Evolutionary conservation across 2,888 invertebrate species (phyloP), one percentile per base, ranked within the genome.

Genomic region (Standfussiana lucernea): DNA sequence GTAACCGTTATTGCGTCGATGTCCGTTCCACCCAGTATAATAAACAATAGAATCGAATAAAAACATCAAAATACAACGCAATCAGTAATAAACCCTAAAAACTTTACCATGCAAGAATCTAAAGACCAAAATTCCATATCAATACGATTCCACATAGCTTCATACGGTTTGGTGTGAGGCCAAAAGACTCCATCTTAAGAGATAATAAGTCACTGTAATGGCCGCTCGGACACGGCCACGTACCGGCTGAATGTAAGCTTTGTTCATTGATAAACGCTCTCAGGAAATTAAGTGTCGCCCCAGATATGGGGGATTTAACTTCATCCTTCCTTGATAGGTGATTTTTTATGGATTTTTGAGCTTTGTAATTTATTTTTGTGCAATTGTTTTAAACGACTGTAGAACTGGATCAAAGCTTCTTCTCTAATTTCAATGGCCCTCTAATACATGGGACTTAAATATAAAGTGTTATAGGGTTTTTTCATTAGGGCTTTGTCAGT

Each of bases 121-220:
- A 42, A 59, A 56, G 21, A 21, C 47, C n/a, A 50, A 28, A 21
- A 61, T 0, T 18, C 45, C 32, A 45, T 42, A 53, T 28, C 18
- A 64, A 37, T 42, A 53, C 37, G 32, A 56, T 61, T 47, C 37
- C 64, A 70, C 66, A 71, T 64, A 71, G 37, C 67, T 64, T 64
- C 65, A 70, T 53, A 68, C 28, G 62, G 62, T 64, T 80, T 74
- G 69, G 80, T 86, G 50, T 59, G 28, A 56, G 65, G 62, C 79
- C 83, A 85, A 84, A 64, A 83, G 81, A 80, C 70, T 79, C 84
- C 87, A 88, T 89, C 88, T 88, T 75, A 40, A 64, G 71, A 82
- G 72, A 84, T 87, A 89, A 89, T 91, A 90, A 89, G 79, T 92
- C 88, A 90, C 86, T 66, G 78, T 90, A 88, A 90, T 86, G 72